Percentiles rank a stretch among this genome's conserved stretches.
Evolutionary conservation across 2,888 invertebrate species (phyloP).

Genomic region (Apeira syringaria): DNA sequence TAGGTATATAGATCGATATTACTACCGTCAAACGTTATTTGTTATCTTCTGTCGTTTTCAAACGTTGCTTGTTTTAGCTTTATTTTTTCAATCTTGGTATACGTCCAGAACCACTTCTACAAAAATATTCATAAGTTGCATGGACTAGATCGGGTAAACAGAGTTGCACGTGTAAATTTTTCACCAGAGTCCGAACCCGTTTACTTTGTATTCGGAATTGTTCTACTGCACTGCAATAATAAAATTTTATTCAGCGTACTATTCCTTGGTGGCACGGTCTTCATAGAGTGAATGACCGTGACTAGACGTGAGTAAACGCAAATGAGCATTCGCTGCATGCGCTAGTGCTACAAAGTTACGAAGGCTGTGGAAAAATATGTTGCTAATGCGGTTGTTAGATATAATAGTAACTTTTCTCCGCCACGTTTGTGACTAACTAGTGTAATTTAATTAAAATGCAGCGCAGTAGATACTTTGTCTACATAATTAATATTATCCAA

Average conservation of each 20-base stretch:
- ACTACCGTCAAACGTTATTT: too few relatives aligned
- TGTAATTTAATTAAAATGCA: too few relatives aligned
- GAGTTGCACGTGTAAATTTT: slow-evolving; percentile 25
- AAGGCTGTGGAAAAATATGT: slow-evolving; percentile 8
- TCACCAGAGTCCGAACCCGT: slow-evolving; percentile 9
- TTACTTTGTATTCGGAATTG: slow-evolving; percentile 25
- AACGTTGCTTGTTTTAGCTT: too few relatives aligned
- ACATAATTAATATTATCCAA: too few relatives aligned
- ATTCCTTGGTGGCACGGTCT: slow-evolving; percentile 23
- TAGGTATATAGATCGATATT: too few relatives aligned
- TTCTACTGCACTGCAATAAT: slow-evolving; percentile 30
- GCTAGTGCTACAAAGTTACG: slow-evolving; percentile 13
- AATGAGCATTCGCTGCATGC: slow-evolving; percentile 37
- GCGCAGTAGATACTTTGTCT: too few relatives aligned
- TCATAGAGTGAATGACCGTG: slow-evolving; percentile 46
- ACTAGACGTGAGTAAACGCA: slow-evolving; percentile 40
- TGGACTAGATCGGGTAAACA: slow-evolving; percentile 17
- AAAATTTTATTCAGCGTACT: slow-evolving; percentile 29
- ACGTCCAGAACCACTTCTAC: slow-evolving; percentile 15
- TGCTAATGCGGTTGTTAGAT: neutral
- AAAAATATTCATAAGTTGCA: slow-evolving; percentile 29
- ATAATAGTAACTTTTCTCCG: too few relatives aligned
- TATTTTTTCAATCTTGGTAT: too few relatives aligned
- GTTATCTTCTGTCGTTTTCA: too few relatives aligned
- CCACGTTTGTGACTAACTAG: too few relatives aligned